Base-by-base conservation (phyloP, 2,888 invertebrate species). In the Pyrocoelia pectoralis region DNA sequence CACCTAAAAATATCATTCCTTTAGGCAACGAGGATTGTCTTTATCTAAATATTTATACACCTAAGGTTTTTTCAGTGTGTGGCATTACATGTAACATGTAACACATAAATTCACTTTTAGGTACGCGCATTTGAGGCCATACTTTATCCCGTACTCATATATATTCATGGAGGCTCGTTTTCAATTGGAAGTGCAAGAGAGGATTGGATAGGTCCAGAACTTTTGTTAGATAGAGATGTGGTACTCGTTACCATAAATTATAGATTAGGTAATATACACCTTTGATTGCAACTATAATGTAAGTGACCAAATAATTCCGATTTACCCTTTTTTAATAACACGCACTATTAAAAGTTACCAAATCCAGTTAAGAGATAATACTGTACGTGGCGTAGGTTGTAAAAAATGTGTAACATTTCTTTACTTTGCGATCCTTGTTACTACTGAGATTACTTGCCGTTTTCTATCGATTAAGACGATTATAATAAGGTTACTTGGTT, bases 21-120 rank as follows among this genome's bases (percentile, higher is more conserved):
- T 86, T 86, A 38, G 93, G 93, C 0, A 84, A 83, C 65, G 95
- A 95, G 79, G 93, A 95, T 79, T 95, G 95, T 73, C 84, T 95
- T 1, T 94, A 92, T 69, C 81, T 95, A 3, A 95, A 95, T 72
- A 86, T 89, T 10, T 88, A 87, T 74, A 83, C 84, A 5, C 87
- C 88, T 10, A 80, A 83, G 73, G 83, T 81, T n/a, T 33, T 33
- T 33, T 33, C 8, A n/a, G n/a, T n/a, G n/a, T n/a, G n/a, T n/a
- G n/a, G n/a, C n/a, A n/a, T n/a, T n/a, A n/a, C n/a, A n/a, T n/a
- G n/a, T n/a, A n/a, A n/a, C n/a, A 24, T 24, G 24, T 6, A 24
- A 24, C 4, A 24, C 24, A 24, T 6, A 24, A 24, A 33, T 8
- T 33, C 2, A 33, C 8, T 2, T 33, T n/a, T 33, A 33, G 10